These are phyloP conservation scores for Acleris emargana DNA, from an alignment of 2,888 invertebrate genomes.

Conservation along the genomic window DNA sequence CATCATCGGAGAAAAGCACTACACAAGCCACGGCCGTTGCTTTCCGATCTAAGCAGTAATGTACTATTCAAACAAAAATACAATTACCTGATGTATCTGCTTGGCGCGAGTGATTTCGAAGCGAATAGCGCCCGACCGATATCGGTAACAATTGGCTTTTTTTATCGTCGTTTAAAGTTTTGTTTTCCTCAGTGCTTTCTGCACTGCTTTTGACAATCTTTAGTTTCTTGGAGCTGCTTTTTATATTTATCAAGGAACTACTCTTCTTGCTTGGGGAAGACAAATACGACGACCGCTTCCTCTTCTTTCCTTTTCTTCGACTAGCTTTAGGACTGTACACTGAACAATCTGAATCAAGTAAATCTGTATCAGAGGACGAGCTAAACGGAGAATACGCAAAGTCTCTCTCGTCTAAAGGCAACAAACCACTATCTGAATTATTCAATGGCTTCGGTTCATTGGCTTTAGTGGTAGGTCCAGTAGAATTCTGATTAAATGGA, in stretches of 20 bases:
- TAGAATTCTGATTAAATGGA: constrained; percentile 53
- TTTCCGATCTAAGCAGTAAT: background rate
- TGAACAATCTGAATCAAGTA: constrained; percentile 78
- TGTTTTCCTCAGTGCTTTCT: constrained; percentile 56
- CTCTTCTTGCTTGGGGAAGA: constrained; percentile 71
- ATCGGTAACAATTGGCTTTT: constrained; percentile 48
- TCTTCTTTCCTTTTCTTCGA: constrained; percentile 75
- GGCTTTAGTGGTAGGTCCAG: constrained; percentile 52
- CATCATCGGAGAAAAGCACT: too few relatives aligned
- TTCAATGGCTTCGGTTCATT: constrained; percentile 47
- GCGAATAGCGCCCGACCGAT: constrained; percentile 48
- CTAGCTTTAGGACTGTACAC: constrained; percentile 76
- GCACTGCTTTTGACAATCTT: constrained; percentile 81
- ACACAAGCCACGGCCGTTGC: too few relatives aligned
- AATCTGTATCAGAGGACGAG: constrained; percentile 77
- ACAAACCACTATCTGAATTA: constrained; percentile 71
- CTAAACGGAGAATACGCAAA: constrained; percentile 80
- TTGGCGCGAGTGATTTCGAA: constrained; percentile 64
- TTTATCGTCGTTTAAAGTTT: constrained; percentile 45
- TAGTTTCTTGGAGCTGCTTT: constrained; percentile 74
- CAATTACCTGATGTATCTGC: constrained; percentile 69
- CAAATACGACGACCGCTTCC: constrained; percentile 73
- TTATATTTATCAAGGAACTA: constrained; percentile 63
- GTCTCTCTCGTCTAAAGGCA: constrained; percentile 79
- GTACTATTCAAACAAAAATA: background rate